These are phyloP conservation scores for Callyntrura sp. DNA, from an alignment of 2,888 invertebrate species.

Conservation along the genomic window DNA sequence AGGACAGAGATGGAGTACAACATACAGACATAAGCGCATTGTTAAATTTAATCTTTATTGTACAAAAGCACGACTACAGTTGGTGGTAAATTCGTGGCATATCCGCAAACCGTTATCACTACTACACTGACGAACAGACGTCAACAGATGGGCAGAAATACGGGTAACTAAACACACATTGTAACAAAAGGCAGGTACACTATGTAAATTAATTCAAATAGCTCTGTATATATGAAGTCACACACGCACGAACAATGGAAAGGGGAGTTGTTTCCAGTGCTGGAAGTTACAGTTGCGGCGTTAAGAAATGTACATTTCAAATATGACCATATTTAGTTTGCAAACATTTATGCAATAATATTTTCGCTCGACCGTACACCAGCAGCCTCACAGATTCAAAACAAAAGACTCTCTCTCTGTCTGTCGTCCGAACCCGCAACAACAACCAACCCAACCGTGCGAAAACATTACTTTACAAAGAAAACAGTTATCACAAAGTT, in stretches of 20 bases:
- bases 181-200: no score
- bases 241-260: neutral
- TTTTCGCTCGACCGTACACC: no score
- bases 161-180: neutral
- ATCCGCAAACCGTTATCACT: neutral
- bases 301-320: no score
- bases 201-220: neutral
- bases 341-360: no score
- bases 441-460: neutral
- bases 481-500: neutral
- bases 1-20: constrained; percentile 48
- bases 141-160: neutral
- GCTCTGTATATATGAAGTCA: neutral
- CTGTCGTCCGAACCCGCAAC: neutral
- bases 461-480: neutral
- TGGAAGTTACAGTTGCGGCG: no score
- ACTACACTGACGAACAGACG: neutral
- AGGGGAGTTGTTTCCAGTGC: neutral
- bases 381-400: no score
- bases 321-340: no score
- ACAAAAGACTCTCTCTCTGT: no score
- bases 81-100: neutral
- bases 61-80: neutral
- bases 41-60: neutral
- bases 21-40: neutral